phyloP scores from a whole-genome alignment of 2,888 invertebrate genomes.

The Geotrupes spiniger region DNA sequence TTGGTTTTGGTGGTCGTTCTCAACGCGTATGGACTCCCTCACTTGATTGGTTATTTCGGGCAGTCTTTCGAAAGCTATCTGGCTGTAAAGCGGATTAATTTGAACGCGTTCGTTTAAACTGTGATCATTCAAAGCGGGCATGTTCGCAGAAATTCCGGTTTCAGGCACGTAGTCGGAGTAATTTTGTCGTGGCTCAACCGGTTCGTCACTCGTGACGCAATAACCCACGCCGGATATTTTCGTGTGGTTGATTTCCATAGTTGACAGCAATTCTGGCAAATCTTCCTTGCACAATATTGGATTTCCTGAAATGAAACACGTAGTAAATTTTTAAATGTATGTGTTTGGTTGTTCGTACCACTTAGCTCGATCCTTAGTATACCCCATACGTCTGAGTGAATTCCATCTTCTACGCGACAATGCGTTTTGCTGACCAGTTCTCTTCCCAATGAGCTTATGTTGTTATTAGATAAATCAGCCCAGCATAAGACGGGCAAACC shows the following conservation, averaged over 20 bases:
- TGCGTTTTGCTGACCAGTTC: constrained; percentile 77
- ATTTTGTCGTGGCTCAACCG: constrained; percentile 44
- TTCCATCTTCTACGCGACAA: constrained; percentile 77
- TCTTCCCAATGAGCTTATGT: constrained; percentile 67
- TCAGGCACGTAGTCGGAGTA: constrained; percentile 40
- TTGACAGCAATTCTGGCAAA: constrained; percentile 66
- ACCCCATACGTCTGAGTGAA: constrained; percentile 58
- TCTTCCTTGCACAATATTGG: constrained; percentile 76
- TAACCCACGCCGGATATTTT: constrained; percentile 65
- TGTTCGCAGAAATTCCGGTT: constrained; percentile 3
- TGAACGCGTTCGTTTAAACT: constrained; percentile 11
- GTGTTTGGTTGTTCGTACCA: constrained; percentile 56
- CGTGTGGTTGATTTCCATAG: constrained; percentile 70
- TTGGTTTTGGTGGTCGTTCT: constrained; percentile 19
- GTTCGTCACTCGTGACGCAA: constrained; percentile 46
- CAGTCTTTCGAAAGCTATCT: not conserved
- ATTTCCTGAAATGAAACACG: constrained; percentile 74
- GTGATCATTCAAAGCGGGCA: not conserved
- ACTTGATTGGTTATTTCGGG: constrained; percentile 20
- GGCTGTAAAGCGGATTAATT: constrained; percentile 17
- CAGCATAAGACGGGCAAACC: constrained; percentile 78
- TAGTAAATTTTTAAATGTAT: not conserved
- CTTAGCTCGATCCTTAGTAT: constrained; percentile 75
- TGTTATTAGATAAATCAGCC: constrained; percentile 76
- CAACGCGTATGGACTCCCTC: constrained; percentile 12